Base-by-base conservation (phyloP, 2,888 invertebrate genomes). In the Eilema sororculum region DNA sequence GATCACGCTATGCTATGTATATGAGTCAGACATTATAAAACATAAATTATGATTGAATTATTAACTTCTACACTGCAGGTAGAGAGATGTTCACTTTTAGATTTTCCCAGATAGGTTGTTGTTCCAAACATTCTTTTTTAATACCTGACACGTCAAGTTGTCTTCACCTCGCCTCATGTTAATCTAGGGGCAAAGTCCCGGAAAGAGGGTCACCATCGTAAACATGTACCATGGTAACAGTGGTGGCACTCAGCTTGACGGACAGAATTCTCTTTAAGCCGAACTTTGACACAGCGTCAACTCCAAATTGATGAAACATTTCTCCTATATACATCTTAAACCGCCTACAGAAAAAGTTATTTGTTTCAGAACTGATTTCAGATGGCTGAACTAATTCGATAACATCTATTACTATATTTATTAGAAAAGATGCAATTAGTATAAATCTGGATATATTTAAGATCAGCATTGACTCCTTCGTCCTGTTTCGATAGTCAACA, bases 381-480 rank as follows among this genome's bases (percentile, higher is more conserved):
- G 22, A 22, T 12, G 3, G 22, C 33, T 13, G 33, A 8, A 22
- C 13, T 60, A 30, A 22, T 61, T 61, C 30, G 6, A 61, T 61
- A 33, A 37, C 41, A 24, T 63, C 16, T 22, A 41, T 30, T 65
- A 37, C 65, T 37, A 16, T 58, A 33, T 16, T 28, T 60, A 67
- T 33, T 30, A 52, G 52, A 22, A 67, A 33, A 46, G 33, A 60
- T 59, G 59, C 37, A 59, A 41, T 13, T n/a, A 52, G 41, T 62
- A 62, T 25, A 25, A 62, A 62, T 20, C 12, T 22, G 56, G 6
- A 33, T n/a, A 41, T 9, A 30, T 24, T 16, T 57, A 20, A 12
- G 30, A 62, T 57, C 58, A 69, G n/a, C 52, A 62, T 57, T 56
- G 30, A 41, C 66, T 41, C 57, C 60, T 46, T 68, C 30, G 16